Evolutionary conservation across 1,140 invertebrate species (phyloP), one percentile per base, ranked within the genome.

Genomic region (Paramacrobiotus metropolitanus): DNA sequence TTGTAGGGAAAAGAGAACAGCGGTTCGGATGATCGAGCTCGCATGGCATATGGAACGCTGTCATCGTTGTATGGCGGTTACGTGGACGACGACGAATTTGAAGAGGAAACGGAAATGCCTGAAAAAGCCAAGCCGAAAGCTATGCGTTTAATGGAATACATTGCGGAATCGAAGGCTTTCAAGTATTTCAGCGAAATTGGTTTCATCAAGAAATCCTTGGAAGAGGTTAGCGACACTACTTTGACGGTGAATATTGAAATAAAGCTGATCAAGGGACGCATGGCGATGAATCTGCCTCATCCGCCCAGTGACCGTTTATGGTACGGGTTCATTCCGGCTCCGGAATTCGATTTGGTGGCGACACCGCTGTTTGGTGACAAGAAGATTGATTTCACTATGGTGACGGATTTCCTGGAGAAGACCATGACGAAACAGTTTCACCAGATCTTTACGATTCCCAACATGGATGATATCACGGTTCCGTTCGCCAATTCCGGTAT

Each of bases 231-330:
- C 48, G 48, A 55, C 24, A 55, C 24, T 55, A 24, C 15, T 9
- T 55, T 55, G 24, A 55, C 24, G 15, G 15, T 55, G 15, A 55
- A 15, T 4, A 24, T 55, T 24, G 48, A 55, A 9, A 24, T 55
- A 4, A 24, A 55, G 48, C 48, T 55, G 48, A 55, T 55, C 48
- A 55, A 55, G 24, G 48, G 48, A 20, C 48, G 48, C 48, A 20
- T 55, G 24, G 48, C 48, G 15, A 9, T 55, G 15, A 55, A 55
- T 24, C 15, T 55, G 15, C 48, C 48, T 28, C 48, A 55, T 55
- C 48, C 48, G 24, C 48, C 48, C 48, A 55, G 48, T 28, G 48
- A 55, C 48, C 48, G 48, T 24, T 20, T 55, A 24, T 55, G 48
- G 48, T 55, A 55, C 28, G 48, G 48, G 4, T 55, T 55, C 24